These are phyloP conservation scores for Notothenia rossii DNA, from an alignment of 2,113 vertebrate species.

Conservation along the genomic window DNA sequence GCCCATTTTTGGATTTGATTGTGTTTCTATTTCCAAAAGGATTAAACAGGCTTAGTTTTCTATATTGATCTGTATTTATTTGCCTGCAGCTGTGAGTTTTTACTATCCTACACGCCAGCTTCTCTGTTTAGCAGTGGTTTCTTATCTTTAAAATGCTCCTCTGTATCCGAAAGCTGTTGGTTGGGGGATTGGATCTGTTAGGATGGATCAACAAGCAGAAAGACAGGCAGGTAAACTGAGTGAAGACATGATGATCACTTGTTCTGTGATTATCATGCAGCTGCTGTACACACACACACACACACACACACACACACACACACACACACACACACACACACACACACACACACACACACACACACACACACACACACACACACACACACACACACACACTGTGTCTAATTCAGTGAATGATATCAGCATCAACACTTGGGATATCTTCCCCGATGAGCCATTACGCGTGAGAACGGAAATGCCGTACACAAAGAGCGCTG, in stretches of 20 bases:
- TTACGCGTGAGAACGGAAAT: conserved; percentile 34
- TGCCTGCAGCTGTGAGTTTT: too few relatives aligned
- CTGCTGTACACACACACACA: conserved; percentile 8
- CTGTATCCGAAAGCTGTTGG: too few relatives aligned
- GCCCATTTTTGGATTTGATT: too few relatives aligned
- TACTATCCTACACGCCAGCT: too few relatives aligned
- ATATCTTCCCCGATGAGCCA: conserved; percentile 39
- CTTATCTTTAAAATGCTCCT: too few relatives aligned
- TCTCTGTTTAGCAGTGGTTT: too few relatives aligned
- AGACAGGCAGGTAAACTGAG: neutral
- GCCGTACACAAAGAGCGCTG: conserved; percentile 11
- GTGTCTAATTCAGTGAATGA: conserved; percentile 27
- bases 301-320: neutral
- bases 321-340: neutral
- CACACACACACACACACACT: neutral
- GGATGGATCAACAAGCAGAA: neutral
- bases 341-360: neutral
- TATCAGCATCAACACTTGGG: conserved; percentile 23
- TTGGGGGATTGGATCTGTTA: too few relatives aligned
- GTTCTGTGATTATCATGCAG: conserved; percentile 42
- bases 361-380: neutral
- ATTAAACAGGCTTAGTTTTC: too few relatives aligned
- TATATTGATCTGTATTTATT: too few relatives aligned
- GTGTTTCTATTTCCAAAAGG: too few relatives aligned
- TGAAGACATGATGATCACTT: conserved; percentile 34